phyloP scores from a whole-genome alignment of 2,797 vertebrate species.

The Cuculus canorus region DNA sequence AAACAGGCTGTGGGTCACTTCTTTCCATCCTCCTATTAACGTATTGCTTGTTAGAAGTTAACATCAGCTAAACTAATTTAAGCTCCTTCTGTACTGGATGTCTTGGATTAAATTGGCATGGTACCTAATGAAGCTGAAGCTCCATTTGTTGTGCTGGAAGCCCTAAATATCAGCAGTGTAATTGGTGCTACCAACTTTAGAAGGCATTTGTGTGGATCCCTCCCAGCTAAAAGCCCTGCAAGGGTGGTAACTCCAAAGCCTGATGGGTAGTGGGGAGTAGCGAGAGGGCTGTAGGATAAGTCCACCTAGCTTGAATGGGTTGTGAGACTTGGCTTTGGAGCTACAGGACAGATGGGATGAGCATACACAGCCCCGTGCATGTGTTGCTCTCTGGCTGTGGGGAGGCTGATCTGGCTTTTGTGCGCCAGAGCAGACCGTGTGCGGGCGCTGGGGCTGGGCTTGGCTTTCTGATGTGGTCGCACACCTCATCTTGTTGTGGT shows the following conservation, averaged over 20 bases:
- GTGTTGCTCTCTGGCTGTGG: not conserved
- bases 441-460: not conserved
- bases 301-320: not conserved
- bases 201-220: not conserved
- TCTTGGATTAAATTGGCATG: constrained; percentile 61
- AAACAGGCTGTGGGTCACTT: not conserved
- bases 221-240: not conserved
- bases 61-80: constrained; percentile 56
- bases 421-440: fast-evolving
- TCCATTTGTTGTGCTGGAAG: constrained; percentile 58
- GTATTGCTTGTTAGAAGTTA: constrained; percentile 31
- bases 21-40: not conserved
- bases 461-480: not conserved
- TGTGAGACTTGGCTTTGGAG: not conserved
- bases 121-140: constrained; percentile 55
- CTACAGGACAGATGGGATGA: not conserved
- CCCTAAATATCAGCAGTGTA: constrained; percentile 63
- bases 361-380: fast-evolving
- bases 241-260: not conserved
- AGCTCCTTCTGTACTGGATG: constrained; percentile 55
- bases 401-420: not conserved
- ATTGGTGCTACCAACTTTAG: constrained; percentile 16
- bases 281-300: not conserved
- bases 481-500: not conserved
- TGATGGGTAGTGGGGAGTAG: not conserved